phyloP scores from a whole-genome alignment of 2,113 vertebrate genomes.

The Morone chrysops region DNA sequence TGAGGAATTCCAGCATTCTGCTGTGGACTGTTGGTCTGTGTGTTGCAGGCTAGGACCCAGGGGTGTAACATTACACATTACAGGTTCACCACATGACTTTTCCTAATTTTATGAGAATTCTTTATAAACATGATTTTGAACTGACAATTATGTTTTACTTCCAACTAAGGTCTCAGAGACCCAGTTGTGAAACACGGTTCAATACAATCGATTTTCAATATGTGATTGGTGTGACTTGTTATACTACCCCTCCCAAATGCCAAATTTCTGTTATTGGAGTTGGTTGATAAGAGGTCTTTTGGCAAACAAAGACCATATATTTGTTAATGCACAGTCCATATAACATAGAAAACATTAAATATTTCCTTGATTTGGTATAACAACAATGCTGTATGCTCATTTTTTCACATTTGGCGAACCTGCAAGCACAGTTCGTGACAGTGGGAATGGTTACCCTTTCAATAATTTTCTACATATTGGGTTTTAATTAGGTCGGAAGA shows the following conservation, averaged over 20 bases:
- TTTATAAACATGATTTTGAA: too few relatives aligned
- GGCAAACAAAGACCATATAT: background rate
- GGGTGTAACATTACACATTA: background rate
- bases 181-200: too few relatives aligned
- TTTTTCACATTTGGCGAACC: too few relatives aligned
- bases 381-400: background rate
- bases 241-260: too few relatives aligned
- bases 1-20: constrained; percentile 10
- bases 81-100: too few relatives aligned
- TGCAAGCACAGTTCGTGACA: background rate
- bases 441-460: background rate
- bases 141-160: too few relatives aligned
- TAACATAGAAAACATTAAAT: background rate
- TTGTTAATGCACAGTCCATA: background rate
- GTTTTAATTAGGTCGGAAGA: background rate
- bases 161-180: too few relatives aligned
- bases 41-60: background rate
- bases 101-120: too few relatives aligned
- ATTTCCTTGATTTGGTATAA: background rate
- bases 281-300: background rate
- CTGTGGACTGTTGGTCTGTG: background rate
- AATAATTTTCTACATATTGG: background rate
- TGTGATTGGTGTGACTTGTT: too few relatives aligned
- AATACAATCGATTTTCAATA: too few relatives aligned
- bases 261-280: background rate